These are phyloP conservation scores for Azemiops feae DNA, from an alignment of 2,113 vertebrate species.

Conservation along the genomic window DNA sequence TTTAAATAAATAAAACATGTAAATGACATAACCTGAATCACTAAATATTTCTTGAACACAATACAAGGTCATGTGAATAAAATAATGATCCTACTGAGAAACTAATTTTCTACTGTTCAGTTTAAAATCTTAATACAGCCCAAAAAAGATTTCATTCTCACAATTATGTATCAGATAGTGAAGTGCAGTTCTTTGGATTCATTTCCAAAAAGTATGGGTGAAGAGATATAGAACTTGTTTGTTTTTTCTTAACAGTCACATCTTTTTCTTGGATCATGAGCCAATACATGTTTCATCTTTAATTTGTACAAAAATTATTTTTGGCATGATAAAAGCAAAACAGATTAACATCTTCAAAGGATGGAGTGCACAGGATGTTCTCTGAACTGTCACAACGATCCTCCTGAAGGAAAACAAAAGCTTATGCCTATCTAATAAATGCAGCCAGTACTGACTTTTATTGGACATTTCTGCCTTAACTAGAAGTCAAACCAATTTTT, in stretches of 20 bases:
- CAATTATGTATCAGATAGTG: not conserved
- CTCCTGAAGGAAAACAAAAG: not conserved
- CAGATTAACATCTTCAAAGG: not conserved
- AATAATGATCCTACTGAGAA: not conserved
- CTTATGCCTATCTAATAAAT: not conserved
- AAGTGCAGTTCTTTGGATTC: not conserved
- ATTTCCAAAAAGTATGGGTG: not conserved
- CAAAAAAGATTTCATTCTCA: not conserved
- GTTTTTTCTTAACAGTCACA: not conserved
- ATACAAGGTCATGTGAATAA: not conserved
- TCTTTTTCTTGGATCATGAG: not conserved
- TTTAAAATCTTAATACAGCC: not conserved
- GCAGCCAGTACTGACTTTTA: not conserved
- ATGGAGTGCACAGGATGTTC: not conserved
- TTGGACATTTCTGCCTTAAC: not conserved
- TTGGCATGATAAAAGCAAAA: not conserved
- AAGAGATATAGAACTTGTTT: not conserved
- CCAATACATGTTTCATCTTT: not conserved
- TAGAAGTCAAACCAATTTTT: not conserved
- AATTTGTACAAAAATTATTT: not conserved
- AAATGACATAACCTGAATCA: not conserved
- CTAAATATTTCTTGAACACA: not conserved
- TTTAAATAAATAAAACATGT: not conserved
- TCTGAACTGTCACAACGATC: not conserved
- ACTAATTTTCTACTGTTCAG: not conserved